Percentiles rank a stretch among this genome's conserved stretches.
phyloP scores from a whole-genome alignment of 64 coral and sea anemone species.

The Orbicella faveolata region DNA sequence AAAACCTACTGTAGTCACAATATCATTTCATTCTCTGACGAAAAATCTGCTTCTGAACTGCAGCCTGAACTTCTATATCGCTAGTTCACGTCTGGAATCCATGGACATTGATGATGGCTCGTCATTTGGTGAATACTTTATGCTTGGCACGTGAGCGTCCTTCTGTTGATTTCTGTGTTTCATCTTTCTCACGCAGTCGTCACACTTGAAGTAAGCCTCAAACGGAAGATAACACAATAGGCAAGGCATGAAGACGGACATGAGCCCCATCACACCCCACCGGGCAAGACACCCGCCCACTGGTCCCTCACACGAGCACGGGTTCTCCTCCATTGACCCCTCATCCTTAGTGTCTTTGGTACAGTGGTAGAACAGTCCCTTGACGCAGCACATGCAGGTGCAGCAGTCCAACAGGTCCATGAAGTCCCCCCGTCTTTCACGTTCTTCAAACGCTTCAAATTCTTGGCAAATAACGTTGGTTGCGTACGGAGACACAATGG shows the following conservation, averaged over 20 bases:
- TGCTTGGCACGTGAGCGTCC: background rate
- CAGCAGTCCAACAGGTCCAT: constrained; percentile 70
- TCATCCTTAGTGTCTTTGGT: constrained; percentile 73
- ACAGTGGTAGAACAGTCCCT: constrained; percentile 81
- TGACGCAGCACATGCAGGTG: constrained; percentile 87
- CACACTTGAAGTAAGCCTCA: constrained; percentile 56
- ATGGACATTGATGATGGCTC: background rate
- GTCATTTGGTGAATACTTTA: background rate
- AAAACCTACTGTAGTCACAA: too few species aligned
- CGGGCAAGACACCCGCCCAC: constrained; percentile 53
- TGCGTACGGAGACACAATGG: constrained; percentile 46
- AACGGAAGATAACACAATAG: constrained; percentile 79
- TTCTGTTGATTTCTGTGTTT: background rate
- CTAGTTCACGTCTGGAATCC: background rate
- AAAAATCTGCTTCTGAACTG: too few species aligned
- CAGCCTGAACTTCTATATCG: background rate
- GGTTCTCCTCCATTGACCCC: constrained; percentile 53
- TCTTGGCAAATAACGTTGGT: constrained; percentile 41
- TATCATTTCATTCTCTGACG: too few species aligned
- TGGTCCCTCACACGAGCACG: constrained; percentile 75
- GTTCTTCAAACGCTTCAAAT: constrained; percentile 6
- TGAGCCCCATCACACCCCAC: constrained; percentile 69
- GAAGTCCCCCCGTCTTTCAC: constrained; percentile 42
- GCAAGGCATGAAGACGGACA: constrained; percentile 76
- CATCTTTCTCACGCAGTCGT: constrained; percentile 3